A percentile compares a stretch with the other conserved stretches of the same genome.
These are phyloP conservation scores for Paramisgurnus dabryanus DNA, from an alignment of 2,113 vertebrate genomes.

Conservation along the genomic window DNA sequence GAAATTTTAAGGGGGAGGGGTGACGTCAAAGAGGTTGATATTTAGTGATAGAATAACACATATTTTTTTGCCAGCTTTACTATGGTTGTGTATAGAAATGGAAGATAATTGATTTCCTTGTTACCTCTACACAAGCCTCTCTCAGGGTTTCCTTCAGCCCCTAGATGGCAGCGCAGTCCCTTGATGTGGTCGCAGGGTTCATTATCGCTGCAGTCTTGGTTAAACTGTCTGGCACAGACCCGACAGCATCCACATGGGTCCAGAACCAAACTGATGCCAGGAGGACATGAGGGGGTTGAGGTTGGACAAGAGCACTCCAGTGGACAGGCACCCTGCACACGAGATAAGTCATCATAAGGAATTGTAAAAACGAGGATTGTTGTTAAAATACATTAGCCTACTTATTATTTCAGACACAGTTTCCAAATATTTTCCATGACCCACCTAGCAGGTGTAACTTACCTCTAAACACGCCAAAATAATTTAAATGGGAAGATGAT, in stretches of 20 bases:
- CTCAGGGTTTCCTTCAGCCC: conserved; percentile 48
- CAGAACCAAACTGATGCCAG: conserved; percentile 59
- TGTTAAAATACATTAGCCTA: background rate
- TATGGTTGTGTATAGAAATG: background rate
- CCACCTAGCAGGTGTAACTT: no score
- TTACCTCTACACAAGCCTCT: conserved; percentile 65
- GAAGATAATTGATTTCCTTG: background rate
- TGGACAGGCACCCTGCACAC: conserved; percentile 57
- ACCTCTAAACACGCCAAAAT: background rate
- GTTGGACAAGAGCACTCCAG: conserved; percentile 58
- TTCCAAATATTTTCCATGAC: background rate
- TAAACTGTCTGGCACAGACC: conserved; percentile 65
- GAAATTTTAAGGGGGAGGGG: no score
- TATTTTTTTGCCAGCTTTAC: background rate
- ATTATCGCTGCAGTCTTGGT: conserved; percentile 61
- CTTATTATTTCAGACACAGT: background rate
- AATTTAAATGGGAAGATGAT: background rate
- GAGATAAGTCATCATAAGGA: conserved; percentile 7
- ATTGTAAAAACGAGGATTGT: background rate
- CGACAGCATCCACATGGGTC: conserved; percentile 64
- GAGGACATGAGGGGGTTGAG: conserved; percentile 51
- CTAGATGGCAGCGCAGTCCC: conserved; percentile 65
- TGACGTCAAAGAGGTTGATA: no score
- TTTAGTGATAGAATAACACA: no score
- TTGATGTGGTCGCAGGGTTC: conserved; percentile 69